Percentiles rank a stretch among this genome's conserved stretches.
Conservation (phyloP, 2,888 invertebrate species). For the Lithosia quadra region DNA sequence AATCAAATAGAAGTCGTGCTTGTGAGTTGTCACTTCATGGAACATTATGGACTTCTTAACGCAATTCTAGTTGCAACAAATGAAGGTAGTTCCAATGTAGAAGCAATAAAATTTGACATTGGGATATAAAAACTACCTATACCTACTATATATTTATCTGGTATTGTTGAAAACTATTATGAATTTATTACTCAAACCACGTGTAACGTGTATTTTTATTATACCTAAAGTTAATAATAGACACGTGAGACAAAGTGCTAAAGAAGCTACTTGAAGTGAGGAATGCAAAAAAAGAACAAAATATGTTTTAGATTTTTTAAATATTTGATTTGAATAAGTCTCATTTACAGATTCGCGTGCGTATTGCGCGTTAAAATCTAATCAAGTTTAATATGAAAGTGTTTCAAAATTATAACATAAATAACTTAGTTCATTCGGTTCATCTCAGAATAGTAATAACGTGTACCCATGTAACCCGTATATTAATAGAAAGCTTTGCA, state of each 20-base stretch:
- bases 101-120: not conserved
- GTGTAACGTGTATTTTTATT: too few relatives aligned
- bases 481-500: conserved; percentile 61
- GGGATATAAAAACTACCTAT: too few relatives aligned
- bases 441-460: conserved; percentile 47
- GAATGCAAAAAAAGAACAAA: not conserved
- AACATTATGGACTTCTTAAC: not conserved
- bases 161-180: not conserved
- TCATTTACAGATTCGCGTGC: not conserved
- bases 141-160: not conserved
- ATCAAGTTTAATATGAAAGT: conserved; percentile 39
- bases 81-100: not conserved
- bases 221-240: too few relatives aligned
- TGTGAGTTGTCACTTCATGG: not conserved
- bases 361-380: conserved; percentile 26
- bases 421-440: conserved; percentile 25
- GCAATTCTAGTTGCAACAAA: not conserved
- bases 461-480: conserved; percentile 16
- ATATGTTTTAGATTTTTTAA: not conserved
- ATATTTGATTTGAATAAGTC: too few relatives aligned
- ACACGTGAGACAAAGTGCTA: not conserved
- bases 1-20: not conserved
- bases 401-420: conserved; percentile 31
- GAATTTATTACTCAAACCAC: not conserved
- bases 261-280: not conserved